These are phyloP conservation scores for Drosophila pallidifrons DNA, from an alignment of 1,140 invertebrate species.

Conservation along the genomic window DNA sequence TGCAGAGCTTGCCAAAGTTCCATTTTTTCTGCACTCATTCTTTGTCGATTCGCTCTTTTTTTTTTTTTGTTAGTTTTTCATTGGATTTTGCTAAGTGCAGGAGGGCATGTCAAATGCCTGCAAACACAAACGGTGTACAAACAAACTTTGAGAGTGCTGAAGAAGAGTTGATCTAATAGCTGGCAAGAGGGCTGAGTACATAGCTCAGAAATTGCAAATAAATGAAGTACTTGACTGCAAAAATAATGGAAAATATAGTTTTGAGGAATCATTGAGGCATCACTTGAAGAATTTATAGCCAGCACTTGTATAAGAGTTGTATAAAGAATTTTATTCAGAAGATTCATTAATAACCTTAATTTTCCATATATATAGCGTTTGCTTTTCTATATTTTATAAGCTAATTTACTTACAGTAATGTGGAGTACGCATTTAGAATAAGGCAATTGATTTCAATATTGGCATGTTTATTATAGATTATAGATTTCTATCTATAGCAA, in stretches of 20 bases:
- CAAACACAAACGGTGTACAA: conserved; percentile 26
- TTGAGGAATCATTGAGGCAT: not conserved
- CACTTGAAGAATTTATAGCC: not conserved
- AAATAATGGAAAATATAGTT: conserved; percentile 2
- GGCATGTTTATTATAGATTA: too few species aligned
- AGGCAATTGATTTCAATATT: too few species aligned
- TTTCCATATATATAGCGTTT: too few species aligned
- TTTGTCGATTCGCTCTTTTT: not conserved
- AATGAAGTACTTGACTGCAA: conserved; percentile 1
- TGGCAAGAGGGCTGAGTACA: not conserved
- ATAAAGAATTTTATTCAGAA: not conserved
- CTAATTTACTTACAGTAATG: too few species aligned
- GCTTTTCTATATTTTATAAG: not conserved
- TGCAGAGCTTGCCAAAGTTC: conserved; percentile 52
- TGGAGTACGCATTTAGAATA: too few species aligned
- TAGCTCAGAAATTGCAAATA: conserved; percentile 15
- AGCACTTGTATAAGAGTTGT: not conserved
- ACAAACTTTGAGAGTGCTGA: conserved; percentile 21
- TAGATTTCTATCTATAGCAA: too few species aligned
- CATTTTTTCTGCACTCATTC: not conserved
- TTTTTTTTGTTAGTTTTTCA: conserved; percentile 11
- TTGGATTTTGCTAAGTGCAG: conserved; percentile 35
- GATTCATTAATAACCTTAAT: too few species aligned
- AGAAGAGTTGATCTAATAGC: conserved; percentile 22
- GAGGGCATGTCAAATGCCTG: conserved; percentile 41